These are phyloP conservation scores for Agrotis clavis DNA, from an alignment of 2,888 invertebrate species.

Conservation along the genomic window DNA sequence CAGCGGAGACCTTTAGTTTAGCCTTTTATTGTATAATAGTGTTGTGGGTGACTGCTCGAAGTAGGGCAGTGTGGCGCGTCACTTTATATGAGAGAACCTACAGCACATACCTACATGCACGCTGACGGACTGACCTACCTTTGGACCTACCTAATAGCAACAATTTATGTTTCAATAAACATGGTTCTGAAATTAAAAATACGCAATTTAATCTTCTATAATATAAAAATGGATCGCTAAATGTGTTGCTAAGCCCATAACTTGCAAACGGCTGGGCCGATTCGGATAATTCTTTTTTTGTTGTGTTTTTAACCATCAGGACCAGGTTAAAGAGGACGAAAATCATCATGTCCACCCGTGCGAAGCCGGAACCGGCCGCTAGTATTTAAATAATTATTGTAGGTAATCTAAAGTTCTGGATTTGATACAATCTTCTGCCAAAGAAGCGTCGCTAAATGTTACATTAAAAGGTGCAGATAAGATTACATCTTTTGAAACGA, in stretches of 20 bases:
- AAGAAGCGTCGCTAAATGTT: not conserved
- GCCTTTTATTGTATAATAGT: slow-evolving; percentile 26
- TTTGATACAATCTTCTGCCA: not conserved
- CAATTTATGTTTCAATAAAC: slow-evolving; percentile 8
- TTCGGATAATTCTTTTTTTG: too few relatives aligned
- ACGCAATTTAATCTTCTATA: not conserved
- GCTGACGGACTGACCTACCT: slow-evolving; percentile 44
- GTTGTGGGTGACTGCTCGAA: slow-evolving; percentile 30
- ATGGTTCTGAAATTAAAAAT: slow-evolving; percentile 18
- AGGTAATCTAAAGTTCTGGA: not conserved
- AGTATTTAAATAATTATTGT: too few relatives aligned
- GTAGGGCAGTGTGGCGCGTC: slow-evolving; percentile 43
- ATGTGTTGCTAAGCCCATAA: too few relatives aligned
- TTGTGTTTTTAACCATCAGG: too few relatives aligned
- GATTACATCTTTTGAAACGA: not conserved
- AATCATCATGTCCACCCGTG: too few relatives aligned
- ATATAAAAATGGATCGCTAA: too few relatives aligned
- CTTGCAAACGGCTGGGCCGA: too few relatives aligned
- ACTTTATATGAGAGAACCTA: slow-evolving; percentile 16
- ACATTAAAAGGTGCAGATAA: slow-evolving; percentile 5
- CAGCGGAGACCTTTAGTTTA: slow-evolving; percentile 28
- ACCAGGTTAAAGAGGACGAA: too few relatives aligned
- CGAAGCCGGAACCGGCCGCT: too few relatives aligned
- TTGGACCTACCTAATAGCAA: too few relatives aligned
- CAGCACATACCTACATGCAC: slow-evolving; percentile 3